Base-by-base conservation (phyloP, 2,797 vertebrate genomes). In the Tragopan temminckii region DNA sequence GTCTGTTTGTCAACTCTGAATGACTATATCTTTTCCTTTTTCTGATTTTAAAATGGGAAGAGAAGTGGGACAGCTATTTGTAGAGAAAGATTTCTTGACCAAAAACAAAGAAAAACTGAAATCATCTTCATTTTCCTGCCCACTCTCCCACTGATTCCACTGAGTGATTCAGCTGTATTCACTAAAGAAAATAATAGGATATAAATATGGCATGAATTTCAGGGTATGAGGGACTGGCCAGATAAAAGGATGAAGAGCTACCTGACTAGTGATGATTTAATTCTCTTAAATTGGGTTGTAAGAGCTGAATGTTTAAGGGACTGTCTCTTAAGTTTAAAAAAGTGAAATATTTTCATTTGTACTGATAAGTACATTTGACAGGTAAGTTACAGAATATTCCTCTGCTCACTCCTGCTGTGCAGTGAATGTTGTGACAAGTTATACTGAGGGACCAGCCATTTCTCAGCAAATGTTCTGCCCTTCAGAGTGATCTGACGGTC, bases 1-100 rank as follows among this genome's bases (percentile, higher is more conserved):
- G 69, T 88, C 80, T 90, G 5, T 85, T 91, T 95, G 64, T 93
- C 78, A 90, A 7, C 59, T 80, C 48, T 46, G 67, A 88, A 88
- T 63, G 5, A 84, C 66, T 29, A 57, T n/a, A 35, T 84, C 7
- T 58, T 62, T 80, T 74, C 53, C 55, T 86, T 79, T 48, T 48
- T 40, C 27, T 59, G 35, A 43, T 25, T 89, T 91, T 77, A 5
- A 80, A 79, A 40, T 62, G 17, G 58, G 40, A 58, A 93, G 63
- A 43, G n/a, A 90, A 74, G 7, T n/a, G 13, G 17, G 35, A 16
- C 31, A 43, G 69, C 85, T 61, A 35, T 88, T 42, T 59, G 46
- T 69, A 70, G 20, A 52, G 45, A 80, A 70, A 79, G 38, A 11
- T 63, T 74, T 69, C 62, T 38, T 78, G 46, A 74, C 21, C 8